These are phyloP conservation scores for Caenorhabditis tropicalis DNA, from an alignment of 1,140 invertebrate species.

Conservation along the genomic window DNA sequence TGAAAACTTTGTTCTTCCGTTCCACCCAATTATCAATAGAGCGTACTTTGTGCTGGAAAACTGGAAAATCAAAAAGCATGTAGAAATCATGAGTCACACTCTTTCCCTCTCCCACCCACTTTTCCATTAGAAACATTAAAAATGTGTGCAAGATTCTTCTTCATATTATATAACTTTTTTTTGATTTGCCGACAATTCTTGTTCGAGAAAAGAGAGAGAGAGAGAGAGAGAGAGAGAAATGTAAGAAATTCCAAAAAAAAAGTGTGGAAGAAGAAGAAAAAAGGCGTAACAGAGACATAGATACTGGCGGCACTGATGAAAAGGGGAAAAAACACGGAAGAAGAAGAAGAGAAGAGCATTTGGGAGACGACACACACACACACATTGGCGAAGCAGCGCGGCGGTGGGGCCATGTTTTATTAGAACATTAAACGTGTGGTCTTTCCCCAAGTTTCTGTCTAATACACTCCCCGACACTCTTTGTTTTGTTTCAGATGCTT, in stretches of 20 bases:
- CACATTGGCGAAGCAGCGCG: not conserved
- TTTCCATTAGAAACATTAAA: constrained; percentile 2
- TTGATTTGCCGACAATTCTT: not conserved
- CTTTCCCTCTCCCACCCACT: not conserved
- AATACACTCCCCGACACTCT: not conserved
- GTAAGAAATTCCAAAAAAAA: constrained; percentile 5
- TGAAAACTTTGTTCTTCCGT: too few species aligned
- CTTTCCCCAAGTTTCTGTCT: constrained; percentile 17
- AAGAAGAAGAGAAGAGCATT: not conserved
- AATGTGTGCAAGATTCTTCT: not conserved
- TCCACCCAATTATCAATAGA: too few species aligned
- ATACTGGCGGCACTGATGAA: constrained; percentile 34
- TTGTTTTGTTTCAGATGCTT: not conserved
- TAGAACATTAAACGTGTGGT: constrained; percentile 43
- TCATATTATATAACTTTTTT: not conserved
- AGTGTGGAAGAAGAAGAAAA: not conserved
- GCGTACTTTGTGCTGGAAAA: too few species aligned
- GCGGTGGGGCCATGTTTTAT: not conserved
- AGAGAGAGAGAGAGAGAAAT: not conserved
- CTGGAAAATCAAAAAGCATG: not conserved
- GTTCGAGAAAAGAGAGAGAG: not conserved
- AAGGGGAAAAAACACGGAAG: not conserved
- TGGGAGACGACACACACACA: not conserved
- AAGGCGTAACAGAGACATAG: not conserved
- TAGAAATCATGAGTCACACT: not conserved